phyloP scores from a whole-genome alignment of 2,113 vertebrate species.

The Serilophus lunatus region DNA sequence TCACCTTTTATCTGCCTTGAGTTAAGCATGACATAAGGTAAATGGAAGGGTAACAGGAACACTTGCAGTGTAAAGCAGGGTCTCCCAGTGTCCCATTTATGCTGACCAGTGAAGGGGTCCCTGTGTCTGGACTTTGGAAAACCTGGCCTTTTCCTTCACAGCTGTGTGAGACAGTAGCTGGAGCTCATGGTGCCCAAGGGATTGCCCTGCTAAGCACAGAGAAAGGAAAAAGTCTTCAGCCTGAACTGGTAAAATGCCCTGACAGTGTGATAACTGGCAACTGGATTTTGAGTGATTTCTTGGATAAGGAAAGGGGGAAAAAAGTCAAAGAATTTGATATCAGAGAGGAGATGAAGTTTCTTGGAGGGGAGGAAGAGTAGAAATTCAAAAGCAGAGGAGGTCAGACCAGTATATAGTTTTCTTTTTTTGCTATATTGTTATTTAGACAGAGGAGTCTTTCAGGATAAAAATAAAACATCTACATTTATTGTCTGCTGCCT shows the following conservation, averaged over 20 bases:
- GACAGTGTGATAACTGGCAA: background rate
- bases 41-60: background rate
- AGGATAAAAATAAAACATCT: background rate
- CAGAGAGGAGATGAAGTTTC: background rate
- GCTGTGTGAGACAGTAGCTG: background rate
- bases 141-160: background rate
- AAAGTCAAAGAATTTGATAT: background rate
- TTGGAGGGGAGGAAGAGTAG: background rate
- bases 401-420: background rate
- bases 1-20: background rate
- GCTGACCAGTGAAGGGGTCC: background rate
- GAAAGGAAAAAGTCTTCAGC: background rate
- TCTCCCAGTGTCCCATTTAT: rapidly evolving
- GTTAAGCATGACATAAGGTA: background rate
- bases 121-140: rapidly evolving
- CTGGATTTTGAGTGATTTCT: background rate
- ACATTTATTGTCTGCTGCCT: background rate
- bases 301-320: background rate
- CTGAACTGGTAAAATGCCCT: background rate
- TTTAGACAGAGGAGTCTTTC: background rate
- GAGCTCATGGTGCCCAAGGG: rapidly evolving
- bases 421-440: background rate
- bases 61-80: background rate
- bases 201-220: background rate
- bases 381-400: background rate